Conservation (phyloP, 2,113 vertebrate species). For the Panthera uncia region DNA sequence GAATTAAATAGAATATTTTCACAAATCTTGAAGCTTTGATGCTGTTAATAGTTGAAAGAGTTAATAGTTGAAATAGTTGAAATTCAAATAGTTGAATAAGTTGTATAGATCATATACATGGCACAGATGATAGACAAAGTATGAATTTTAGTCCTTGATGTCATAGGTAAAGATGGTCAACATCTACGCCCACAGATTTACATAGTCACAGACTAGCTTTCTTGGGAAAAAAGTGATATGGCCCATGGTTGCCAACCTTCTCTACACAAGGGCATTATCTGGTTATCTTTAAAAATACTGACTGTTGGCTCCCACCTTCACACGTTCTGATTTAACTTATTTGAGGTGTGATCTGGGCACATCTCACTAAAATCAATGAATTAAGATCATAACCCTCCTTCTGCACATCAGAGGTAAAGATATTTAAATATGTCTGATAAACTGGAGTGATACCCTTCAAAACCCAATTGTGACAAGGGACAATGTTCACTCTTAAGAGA, state of each 20-base stretch:
- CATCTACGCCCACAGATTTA: not conserved
- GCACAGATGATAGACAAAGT: not conserved
- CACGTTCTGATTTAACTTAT: conserved; percentile 21
- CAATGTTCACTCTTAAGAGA: not conserved
- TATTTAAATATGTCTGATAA: not conserved
- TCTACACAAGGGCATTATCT: not conserved
- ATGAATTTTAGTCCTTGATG: not conserved
- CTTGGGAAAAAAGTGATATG: not conserved
- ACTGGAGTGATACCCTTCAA: not conserved
- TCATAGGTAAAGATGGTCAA: not conserved
- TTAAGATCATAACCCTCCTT: not conserved
- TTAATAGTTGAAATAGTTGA: too few relatives aligned
- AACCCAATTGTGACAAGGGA: not conserved
- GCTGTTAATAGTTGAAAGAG: not conserved
- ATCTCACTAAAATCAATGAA: not conserved
- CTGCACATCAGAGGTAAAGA: not conserved
- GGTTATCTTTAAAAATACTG: not conserved
- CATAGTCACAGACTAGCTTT: not conserved
- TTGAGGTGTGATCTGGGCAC: not conserved
- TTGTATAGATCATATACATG: not conserved
- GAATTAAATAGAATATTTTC: not conserved
- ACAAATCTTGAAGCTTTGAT: not conserved
- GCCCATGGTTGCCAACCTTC: not conserved
- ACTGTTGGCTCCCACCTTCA: not conserved
- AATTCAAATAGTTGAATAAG: too few relatives aligned